Evolutionary conservation across 2,797 vertebrate species (phyloP).

Genomic region (Enteromius viviparus): DNA sequence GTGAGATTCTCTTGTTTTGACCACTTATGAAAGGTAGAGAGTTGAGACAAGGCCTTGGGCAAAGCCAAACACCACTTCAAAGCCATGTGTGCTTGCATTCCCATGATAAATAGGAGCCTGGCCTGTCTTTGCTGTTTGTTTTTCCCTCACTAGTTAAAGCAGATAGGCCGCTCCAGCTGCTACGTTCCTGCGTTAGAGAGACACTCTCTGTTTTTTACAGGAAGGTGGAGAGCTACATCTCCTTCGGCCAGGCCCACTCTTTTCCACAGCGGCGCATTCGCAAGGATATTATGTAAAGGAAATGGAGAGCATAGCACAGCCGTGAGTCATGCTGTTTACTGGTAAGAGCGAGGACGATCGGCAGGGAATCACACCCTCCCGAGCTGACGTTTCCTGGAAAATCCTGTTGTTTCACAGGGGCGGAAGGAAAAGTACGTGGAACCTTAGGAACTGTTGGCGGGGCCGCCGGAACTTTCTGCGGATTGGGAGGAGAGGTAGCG

Average conservation of each 20-base stretch:
- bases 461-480: constrained; percentile 66
- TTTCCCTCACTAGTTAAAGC: constrained; percentile 46
- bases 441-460: constrained; percentile 73
- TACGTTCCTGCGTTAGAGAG: constrained; percentile 48
- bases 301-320: constrained; percentile 79
- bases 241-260: constrained; percentile 50
- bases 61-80: constrained; percentile 70
- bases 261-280: constrained; percentile 75
- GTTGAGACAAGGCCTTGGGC: constrained; percentile 58
- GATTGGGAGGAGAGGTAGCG: constrained; percentile 74
- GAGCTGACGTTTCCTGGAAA: constrained; percentile 83
- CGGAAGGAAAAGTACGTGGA: constrained; percentile 82
- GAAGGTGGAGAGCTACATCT: constrained; percentile 61
- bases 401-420: constrained; percentile 77
- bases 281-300: constrained; percentile 79
- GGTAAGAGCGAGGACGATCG: constrained; percentile 75
- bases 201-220: constrained; percentile 58
- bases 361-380: constrained; percentile 82
- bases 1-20: constrained; percentile 56
- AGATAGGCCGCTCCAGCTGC: constrained; percentile 24
- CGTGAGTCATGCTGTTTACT: constrained; percentile 85
- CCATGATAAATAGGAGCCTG: constrained; percentile 61
- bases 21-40: constrained; percentile 61
- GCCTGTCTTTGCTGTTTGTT: constrained; percentile 61
- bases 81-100: constrained; percentile 57